Conservation (phyloP, 2,113 vertebrate species). For the Microtus montanus region DNA sequence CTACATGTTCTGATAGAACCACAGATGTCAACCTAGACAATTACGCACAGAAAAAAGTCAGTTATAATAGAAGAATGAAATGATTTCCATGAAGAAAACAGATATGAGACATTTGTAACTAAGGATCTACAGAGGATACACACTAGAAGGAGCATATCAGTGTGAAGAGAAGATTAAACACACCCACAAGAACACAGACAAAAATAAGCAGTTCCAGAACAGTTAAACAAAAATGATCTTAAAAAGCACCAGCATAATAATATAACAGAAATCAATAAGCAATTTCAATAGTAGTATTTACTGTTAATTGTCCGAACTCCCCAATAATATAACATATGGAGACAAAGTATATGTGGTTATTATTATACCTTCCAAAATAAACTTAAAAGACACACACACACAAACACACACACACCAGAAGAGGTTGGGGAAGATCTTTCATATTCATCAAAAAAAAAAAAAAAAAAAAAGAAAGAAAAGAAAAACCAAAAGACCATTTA, state of each 20-base stretch:
- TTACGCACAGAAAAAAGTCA: not conserved
- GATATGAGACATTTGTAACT: not conserved
- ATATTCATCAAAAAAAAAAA: not conserved
- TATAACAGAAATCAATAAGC: not conserved
- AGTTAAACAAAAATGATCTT: not conserved
- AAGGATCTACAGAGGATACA: not conserved
- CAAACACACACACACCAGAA: not conserved
- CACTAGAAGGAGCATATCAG: not conserved
- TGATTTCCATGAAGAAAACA: not conserved
- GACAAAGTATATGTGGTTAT: not conserved
- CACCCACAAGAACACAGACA: not conserved
- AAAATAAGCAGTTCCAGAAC: not conserved
- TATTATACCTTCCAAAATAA: not conserved
- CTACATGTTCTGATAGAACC: not conserved
- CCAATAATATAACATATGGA: not conserved
- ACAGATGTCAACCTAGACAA: not conserved
- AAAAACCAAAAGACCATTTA: not conserved
- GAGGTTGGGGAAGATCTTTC: not conserved
- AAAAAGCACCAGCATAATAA: not conserved
- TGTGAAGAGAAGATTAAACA: not conserved
- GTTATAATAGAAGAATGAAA: not conserved
- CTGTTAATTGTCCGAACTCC: not conserved
- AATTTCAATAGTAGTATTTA: not conserved
- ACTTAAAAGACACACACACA: not conserved
- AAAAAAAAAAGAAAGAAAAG: not conserved